Conservation (phyloP, 2,888 invertebrate species). For the Euclidia mi region DNA sequence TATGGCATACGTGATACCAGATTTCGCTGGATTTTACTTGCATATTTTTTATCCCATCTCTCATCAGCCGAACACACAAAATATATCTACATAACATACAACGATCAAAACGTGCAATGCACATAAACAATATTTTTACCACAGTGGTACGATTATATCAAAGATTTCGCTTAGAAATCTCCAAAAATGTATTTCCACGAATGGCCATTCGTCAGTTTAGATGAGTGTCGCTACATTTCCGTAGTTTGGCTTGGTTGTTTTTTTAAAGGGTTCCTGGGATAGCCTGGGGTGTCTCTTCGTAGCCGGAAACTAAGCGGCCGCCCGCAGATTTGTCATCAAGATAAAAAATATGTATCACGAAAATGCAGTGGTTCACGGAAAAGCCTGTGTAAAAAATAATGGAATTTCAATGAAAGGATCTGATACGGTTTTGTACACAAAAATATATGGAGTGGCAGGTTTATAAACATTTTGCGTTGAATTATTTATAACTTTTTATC, state of each 20-base stretch:
- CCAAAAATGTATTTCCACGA: conserved; percentile 1
- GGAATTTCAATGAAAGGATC: neutral
- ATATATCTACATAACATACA: too few relatives aligned
- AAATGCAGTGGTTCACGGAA: neutral
- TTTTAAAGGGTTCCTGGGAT: conserved; percentile 1
- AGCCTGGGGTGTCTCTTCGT: neutral
- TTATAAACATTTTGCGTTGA: too few relatives aligned
- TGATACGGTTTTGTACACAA: neutral
- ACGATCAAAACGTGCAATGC: too few relatives aligned
- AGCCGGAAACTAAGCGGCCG: conserved; percentile 8
- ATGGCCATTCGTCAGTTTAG: neutral
- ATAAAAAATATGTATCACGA: conserved; percentile 4
- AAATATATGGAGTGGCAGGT: too few relatives aligned
- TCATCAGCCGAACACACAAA: too few relatives aligned
- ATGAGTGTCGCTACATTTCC: neutral
- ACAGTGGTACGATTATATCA: too few relatives aligned
- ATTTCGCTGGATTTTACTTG: too few relatives aligned
- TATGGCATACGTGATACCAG: too few relatives aligned
- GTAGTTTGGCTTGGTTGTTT: conserved; percentile 8
- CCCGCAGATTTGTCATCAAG: conserved; percentile 5
- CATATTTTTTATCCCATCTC: too few relatives aligned
- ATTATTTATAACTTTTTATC: too few relatives aligned
- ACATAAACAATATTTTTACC: too few relatives aligned
- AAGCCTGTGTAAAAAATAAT: neutral
- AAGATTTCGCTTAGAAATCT: neutral